Evolutionary conservation across 2,797 vertebrate genomes (phyloP), one percentile per base, ranked within the genome.

Genomic region (Cynodonichthys magdalenae): DNA sequence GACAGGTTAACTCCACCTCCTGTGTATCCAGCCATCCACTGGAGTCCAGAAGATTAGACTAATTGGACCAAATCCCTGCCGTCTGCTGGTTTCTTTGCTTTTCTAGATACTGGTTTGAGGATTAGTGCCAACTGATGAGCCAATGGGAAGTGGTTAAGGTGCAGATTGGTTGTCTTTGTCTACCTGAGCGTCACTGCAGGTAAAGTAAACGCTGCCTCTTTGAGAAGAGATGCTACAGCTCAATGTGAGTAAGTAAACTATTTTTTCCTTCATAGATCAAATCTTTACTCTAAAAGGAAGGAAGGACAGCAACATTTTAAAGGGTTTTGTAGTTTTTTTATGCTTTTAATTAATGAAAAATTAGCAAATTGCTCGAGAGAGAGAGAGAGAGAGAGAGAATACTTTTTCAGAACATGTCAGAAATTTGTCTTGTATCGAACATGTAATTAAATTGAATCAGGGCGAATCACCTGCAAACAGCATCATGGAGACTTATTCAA

Each of bases 401-500:
- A 10, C 10, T 36, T 10, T 10, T 9, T 36, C 34, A 36, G 34
- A 36, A 12, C 34, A 34, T 34, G 31, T 31, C 31, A 5, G 34
- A 36, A 36, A 3, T 36, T 11, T 36, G 34, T 36, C 10, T 10
- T 12, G 34, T 10, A 36, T 10, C 34, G 10, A 36, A 36, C 10
- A 9, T 36, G 34, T 36, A 11, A 36, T 11, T 11, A 36, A 36
- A 36, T 2, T 6, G 11, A 36, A 36, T 1, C 34, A 65, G 15
- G 27, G 55, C 41, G n/a, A 41, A 12, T 69, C 48, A 29, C 8
- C 20, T 53, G 41, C 46, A 61, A 58, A 55, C 11, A 65, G 15
- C 31, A 93, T 87, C 87, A 96, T 95, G 95, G 93, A 95, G 90
- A 91, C 86, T 29, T 90, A 92, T 66, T 87, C 87, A 31, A 50